Base-by-base conservation (phyloP, 2,113 vertebrate species). In the Cololabis saira region DNA sequence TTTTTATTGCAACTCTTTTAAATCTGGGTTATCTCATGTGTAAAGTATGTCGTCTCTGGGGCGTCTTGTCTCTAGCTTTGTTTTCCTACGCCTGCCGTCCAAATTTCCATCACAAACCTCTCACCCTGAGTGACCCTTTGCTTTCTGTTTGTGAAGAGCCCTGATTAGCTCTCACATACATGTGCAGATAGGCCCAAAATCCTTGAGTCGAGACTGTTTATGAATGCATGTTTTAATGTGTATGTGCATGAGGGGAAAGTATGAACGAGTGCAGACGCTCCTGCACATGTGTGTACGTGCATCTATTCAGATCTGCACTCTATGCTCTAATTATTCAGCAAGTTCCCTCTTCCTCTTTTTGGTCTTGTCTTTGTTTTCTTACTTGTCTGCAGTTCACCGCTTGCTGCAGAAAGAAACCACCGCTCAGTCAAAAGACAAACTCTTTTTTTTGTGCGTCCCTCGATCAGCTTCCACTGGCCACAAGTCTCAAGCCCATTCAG, bases 21-120 rank as follows among this genome's bases (percentile, higher is more conserved):
- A 56, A 45, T 79, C 52, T 61, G 77, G 80, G 87, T 88, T 89
- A 81, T 81, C 71, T 91, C 85, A 91, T 91, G 83, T 83, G 81
- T 89, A 89, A 85, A 90, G 76, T 86, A 90, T 85, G 87, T 78
- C 60, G 74, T 87, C 84, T 84, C 86, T 48, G 73, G 85, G 84
- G 43, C 67, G 71, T 87, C 86, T 77, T 70, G 88, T 86, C 83
- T 81, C 62, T 24, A 45, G 79, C 87, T 90, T 92, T 91, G 85
- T 92, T 89, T 92, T 87, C 78, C 64, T 90, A 91, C 87, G 91
- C 88, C 89, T 91, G 88, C 89, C 90, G 81, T 87, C 78, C 83
- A 90, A 86, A 93, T 93, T 94, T 92, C 90, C 92, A 93, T 93
- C 87, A 94, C 91, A 93, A 92, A 90, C 80, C 80, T 91, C 71